Percentiles rank a stretch among this genome's conserved stretches.
phyloP scores from a whole-genome alignment of 2,797 vertebrate genomes.

The Scarus forsteni region DNA sequence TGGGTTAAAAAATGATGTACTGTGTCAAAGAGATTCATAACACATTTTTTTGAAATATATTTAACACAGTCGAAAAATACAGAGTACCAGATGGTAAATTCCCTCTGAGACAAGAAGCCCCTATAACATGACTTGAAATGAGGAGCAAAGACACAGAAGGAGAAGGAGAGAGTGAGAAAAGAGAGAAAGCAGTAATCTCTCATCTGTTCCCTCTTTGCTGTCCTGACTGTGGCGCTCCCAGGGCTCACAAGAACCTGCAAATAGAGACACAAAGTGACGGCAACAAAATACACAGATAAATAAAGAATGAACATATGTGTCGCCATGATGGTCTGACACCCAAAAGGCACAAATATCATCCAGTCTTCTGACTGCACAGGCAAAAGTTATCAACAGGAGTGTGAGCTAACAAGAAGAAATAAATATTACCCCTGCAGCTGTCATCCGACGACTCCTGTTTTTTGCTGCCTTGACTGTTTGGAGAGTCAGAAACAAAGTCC shows the following conservation, averaged over 20 bases:
- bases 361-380: neutral
- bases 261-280: neutral
- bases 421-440: neutral
- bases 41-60: constrained; percentile 12
- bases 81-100: constrained; percentile 56
- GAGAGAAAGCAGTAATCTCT: neutral
- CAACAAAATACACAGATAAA: neutral
- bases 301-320: neutral
- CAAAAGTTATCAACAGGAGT: neutral
- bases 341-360: constrained; percentile 8
- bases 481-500: constrained; percentile 1
- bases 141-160: constrained; percentile 11
- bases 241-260: neutral
- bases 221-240: constrained; percentile 5
- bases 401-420: neutral
- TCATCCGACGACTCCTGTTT: neutral
- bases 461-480: neutral
- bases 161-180: neutral
- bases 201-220: constrained; percentile 4
- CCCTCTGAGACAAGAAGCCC: constrained; percentile 39
- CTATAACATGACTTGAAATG: constrained; percentile 32
- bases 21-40: constrained; percentile 12
- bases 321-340: neutral
- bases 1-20: constrained; percentile 36
- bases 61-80: constrained; percentile 37